A percentile compares a stretch with the other conserved stretches of the same genome.
These are phyloP conservation scores for Copsychus sechellarum DNA, from an alignment of 2,113 vertebrate species.

Conservation along the genomic window DNA sequence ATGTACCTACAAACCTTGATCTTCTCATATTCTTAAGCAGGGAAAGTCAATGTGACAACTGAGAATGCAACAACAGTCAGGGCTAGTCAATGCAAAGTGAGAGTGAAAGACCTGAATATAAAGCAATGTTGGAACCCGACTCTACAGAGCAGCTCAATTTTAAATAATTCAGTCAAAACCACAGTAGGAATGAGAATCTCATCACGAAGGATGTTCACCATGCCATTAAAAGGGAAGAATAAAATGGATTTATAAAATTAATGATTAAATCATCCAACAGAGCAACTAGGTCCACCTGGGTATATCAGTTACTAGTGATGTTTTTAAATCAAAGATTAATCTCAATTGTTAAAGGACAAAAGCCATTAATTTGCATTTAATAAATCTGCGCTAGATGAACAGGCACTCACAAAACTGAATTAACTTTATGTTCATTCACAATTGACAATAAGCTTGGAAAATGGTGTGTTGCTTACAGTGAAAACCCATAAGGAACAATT, in stretches of 20 bases:
- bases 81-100: not conserved
- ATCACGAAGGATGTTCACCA: not conserved
- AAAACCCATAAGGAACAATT: not conserved
- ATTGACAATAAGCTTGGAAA: not conserved
- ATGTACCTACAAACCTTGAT: not conserved
- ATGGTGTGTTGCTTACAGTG: not conserved
- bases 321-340: not conserved
- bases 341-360: not conserved
- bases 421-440: not conserved
- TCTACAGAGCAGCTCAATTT: not conserved
- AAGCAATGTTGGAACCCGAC: not conserved
- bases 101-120: not conserved
- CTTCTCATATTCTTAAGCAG: not conserved
- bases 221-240: not conserved
- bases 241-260: not conserved
- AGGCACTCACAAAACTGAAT: not conserved
- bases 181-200: not conserved
- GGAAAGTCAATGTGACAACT: rapidly evolving
- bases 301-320: not conserved
- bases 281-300: not conserved
- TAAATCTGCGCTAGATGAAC: not conserved
- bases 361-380: not conserved
- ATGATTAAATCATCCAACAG: not conserved
- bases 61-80: not conserved
- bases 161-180: not conserved